Base-by-base conservation (phyloP, 2,888 invertebrate genomes). In the Leptopilina drosophilae region DNA sequence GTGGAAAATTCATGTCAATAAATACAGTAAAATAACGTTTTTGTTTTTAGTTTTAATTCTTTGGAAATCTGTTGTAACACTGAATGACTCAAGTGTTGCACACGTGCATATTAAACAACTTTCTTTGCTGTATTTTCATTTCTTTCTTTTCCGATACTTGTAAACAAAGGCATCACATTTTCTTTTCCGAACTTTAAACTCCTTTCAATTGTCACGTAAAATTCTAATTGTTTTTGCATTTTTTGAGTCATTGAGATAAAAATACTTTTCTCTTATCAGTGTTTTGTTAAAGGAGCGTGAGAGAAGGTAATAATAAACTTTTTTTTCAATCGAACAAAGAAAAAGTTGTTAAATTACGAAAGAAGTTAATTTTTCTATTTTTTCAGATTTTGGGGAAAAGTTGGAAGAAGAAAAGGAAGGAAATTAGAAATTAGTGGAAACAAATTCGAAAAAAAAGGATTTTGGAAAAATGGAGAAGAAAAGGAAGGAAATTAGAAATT, bases 71-170 rank as follows among this genome's bases (percentile, higher is more conserved):
- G 49, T 49, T 12, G 56, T 56, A 56, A 26, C 53, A 62, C 8
- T 56, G 56, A 56, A 56, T 73, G 56, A 56, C 33, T 56, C 56
- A 73, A 26, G 26, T 14, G 14, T 9, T 73, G 33, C 8, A n/a
- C 56, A 73, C 56, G n/a, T 56, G 56, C n/a, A 56, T 73, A 53
- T 53, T 69, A 69, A 49, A 69, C 14, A 69, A 69, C 53, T 69
- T 33, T 53, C 53, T 69, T 11, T 49, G 9, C 6, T n/a, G 69
- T 69, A 26, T 56, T 69, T 53, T 69, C 20, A 69, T 56, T 66
- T 46, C n/a, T 66, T 66, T 66, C n/a, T 15, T 26, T 49, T 26
- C 69, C 6, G 15, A 49, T 2, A 67, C 11, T 46, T 20, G 69
- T 69, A 69, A 69, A 69, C 14, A 33, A 33, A 73, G 26, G 8